Conservation (phyloP, 2,888 invertebrate genomes). For the Patella pellucida region DNA sequence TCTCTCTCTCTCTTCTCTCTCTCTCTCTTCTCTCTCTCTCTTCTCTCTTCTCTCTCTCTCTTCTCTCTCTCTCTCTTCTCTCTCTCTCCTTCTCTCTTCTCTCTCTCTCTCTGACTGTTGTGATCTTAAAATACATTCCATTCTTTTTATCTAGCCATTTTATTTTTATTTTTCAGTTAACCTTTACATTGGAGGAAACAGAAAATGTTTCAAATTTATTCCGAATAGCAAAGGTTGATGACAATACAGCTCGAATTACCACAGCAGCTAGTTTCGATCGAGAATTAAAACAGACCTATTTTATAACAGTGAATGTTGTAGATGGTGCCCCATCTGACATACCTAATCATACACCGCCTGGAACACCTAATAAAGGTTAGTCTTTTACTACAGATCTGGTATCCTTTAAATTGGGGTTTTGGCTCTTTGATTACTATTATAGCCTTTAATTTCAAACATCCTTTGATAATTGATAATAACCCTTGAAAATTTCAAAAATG, state of each 20-base stretch:
- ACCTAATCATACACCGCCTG: slow-evolving; percentile 89
- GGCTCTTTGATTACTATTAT: too few relatives aligned
- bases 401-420: too few relatives aligned
- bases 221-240: slow-evolving; percentile 16
- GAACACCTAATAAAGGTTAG: slow-evolving; percentile 92
- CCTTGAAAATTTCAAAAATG: too few relatives aligned
- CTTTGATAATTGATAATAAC: too few relatives aligned
- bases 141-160: not conserved
- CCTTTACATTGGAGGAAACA: slow-evolving; percentile 9
- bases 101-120: too few relatives aligned
- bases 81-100: not conserved
- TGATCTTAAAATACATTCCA: not conserved
- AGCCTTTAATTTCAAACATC: too few relatives aligned
- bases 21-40: too few relatives aligned
- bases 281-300: slow-evolving; percentile 76
- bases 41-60: too few relatives aligned
- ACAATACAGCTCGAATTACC: slow-evolving; percentile 37
- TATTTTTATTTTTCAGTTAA: not conserved
- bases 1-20: too few relatives aligned
- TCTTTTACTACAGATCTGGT: too few relatives aligned
- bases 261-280: slow-evolving; percentile 35
- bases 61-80: too few relatives aligned
- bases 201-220: slow-evolving; percentile 12
- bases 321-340: slow-evolving; percentile 95
- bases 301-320: slow-evolving; percentile 94